Percentiles rank a stretch among this genome's conserved stretches.
Evolutionary conservation across 2,797 vertebrate species (phyloP).

Genomic region (Falco novaeseelandiae): DNA sequence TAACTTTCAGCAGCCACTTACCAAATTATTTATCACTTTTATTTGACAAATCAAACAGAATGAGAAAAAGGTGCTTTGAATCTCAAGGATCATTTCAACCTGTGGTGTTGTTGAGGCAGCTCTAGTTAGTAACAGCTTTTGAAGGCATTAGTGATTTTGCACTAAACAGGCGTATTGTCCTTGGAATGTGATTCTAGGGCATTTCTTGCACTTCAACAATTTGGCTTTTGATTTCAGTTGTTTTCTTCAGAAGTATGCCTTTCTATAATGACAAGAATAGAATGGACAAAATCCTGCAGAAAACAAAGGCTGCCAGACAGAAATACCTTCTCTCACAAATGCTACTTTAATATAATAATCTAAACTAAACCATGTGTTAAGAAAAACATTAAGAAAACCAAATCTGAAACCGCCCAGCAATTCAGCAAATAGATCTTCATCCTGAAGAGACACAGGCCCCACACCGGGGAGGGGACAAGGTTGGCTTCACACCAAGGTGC

Average conservation of each 20-base stretch:
- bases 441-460: neutral
- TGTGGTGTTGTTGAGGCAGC: neutral
- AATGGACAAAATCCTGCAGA: neutral
- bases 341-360: neutral
- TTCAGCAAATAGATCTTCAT: neutral
- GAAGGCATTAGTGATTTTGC: neutral
- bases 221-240: neutral
- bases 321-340: neutral
- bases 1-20: neutral
- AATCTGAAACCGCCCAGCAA: neutral
- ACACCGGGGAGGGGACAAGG: rapidly evolving
- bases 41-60: neutral
- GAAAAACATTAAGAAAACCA: neutral
- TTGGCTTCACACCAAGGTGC: neutral
- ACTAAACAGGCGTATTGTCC: neutral
- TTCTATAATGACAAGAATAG: neutral
- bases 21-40: neutral
- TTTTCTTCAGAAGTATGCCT: neutral
- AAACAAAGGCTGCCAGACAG: neutral
- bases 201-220: neutral
- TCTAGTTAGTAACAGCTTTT: neutral
- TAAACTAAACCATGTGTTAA: neutral
- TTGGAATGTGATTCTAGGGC: neutral
- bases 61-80: neutral
- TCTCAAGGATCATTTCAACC: neutral